Conservation (phyloP, 2,113 vertebrate genomes). For the Callaeas wilsoni region DNA sequence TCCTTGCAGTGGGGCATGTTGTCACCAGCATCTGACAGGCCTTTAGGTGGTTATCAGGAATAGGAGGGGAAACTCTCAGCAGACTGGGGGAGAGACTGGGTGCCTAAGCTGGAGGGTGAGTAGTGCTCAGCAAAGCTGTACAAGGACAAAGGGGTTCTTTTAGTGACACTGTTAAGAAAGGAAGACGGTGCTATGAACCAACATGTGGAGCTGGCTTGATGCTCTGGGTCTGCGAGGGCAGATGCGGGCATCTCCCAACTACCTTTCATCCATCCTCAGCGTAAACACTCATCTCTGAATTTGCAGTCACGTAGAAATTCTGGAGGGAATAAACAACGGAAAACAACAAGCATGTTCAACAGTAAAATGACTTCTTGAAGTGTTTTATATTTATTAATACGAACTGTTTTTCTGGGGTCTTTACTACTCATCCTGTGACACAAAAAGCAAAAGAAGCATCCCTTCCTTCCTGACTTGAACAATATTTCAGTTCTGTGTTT, state of each 20-base stretch:
- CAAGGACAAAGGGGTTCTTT: neutral
- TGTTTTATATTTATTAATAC: neutral
- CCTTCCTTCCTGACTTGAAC: neutral
- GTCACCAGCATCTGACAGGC: neutral
- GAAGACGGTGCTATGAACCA: fast-evolving
- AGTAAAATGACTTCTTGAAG: neutral
- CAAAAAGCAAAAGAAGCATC: neutral
- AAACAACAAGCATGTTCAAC: neutral
- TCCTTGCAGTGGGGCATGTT: neutral
- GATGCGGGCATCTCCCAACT: fast-evolving
- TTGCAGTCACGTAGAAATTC: neutral
- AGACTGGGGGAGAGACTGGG: neutral
- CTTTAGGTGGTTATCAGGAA: neutral
- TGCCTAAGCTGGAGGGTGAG: too few relatives aligned
- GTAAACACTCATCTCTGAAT: neutral
- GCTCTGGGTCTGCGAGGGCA: neutral
- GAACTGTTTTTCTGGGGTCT: neutral
- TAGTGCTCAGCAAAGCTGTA: neutral
- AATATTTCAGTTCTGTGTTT: neutral
- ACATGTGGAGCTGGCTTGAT: fast-evolving
- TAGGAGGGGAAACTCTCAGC: neutral
- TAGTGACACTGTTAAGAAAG: neutral
- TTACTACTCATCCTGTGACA: neutral
- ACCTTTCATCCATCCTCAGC: neutral
- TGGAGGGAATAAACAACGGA: neutral